Evolutionary conservation across 1,140 invertebrate genomes (phyloP), one percentile per base, ranked within the genome.

Genomic region (Drosophila teissieri): DNA sequence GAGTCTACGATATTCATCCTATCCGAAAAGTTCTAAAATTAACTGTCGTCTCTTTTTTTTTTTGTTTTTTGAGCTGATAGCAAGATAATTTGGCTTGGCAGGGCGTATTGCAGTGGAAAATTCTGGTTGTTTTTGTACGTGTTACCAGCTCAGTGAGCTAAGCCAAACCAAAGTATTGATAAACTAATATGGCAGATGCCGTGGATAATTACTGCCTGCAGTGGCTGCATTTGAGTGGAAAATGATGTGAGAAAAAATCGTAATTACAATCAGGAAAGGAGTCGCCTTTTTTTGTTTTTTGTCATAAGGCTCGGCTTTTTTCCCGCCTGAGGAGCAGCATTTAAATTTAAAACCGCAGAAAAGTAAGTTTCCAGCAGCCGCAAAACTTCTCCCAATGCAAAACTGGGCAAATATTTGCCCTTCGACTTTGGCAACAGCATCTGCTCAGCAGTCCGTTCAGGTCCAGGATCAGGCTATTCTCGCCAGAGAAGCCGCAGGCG

Each of bases 351-450:
- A 65, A 54, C 75, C 75, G 37, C 67, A 79, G 77, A 75, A 88
- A 88, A 83, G 69, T 79, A 78, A 83, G 75, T 88, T 88, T 78
- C 22, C 60, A 45, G 17, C 61, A 45, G 48, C n/a, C 62, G 60
- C 56, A 67, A 72, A 88, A 86, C 65, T 85, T 85, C 81, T 22
- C 24, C 65, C 64, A 74, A 69, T 80, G 67, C 78, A 73, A 57
- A 79, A 68, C 81, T 79, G 65, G 76, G 62, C 82, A 88, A 86
- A 86, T 89, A 86, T 86, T 86, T 86, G 75, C 83, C 58, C 79
- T 76, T 82, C 70, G 65, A 79, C 83, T 75, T 88, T 78, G 61
- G 65, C 58, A 74, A 64, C 60, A 75, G 64, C 60, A 62, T 53
- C 60, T 68, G 70, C 60, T 53, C 60, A 63, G 70, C 60, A 65